Conservation (phyloP, 2,888 invertebrate species). For the Xanthostigma xanthostigma region DNA sequence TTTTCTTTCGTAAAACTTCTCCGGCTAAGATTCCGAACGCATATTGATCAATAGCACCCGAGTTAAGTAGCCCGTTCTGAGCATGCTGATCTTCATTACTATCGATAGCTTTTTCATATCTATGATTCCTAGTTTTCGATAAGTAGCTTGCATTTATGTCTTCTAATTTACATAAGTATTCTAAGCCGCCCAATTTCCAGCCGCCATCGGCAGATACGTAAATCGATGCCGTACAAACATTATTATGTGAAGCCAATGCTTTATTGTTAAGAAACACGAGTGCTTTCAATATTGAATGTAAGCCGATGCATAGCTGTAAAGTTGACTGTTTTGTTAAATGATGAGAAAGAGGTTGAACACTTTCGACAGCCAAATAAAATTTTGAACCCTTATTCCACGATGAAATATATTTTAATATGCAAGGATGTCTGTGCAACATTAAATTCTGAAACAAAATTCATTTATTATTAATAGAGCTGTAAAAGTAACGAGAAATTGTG, state of each 20-base stretch:
- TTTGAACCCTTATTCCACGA: constrained; percentile 65
- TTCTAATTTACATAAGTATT: constrained; percentile 55
- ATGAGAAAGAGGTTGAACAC: constrained; percentile 58
- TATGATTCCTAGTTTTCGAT: constrained; percentile 44
- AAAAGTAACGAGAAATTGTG: too few relatives aligned
- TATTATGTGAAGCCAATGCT: constrained; percentile 68
- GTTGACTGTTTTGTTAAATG: constrained; percentile 50
- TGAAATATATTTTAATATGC: constrained; percentile 66
- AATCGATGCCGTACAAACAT: constrained; percentile 62
- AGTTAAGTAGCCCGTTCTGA: constrained; percentile 28
- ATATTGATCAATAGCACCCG: constrained; percentile 55
- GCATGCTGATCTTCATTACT: constrained; percentile 44
- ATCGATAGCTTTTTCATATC: constrained; percentile 58
- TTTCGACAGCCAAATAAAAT: constrained; percentile 67
- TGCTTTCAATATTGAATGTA: constrained; percentile 66
- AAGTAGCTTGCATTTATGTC: constrained; percentile 51
- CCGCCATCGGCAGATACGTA: constrained; percentile 71
- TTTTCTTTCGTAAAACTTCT: constrained; percentile 49
- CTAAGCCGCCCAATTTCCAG: constrained; percentile 80
- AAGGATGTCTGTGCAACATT: constrained; percentile 74
- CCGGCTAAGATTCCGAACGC: constrained; percentile 62
- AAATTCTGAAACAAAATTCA: constrained; percentile 48
- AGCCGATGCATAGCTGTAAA: constrained; percentile 70
- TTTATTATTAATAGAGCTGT: too few relatives aligned
- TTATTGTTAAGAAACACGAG: constrained; percentile 73